Percentiles rank a stretch among this genome's conserved stretches.
Evolutionary conservation across 2,797 vertebrate species (phyloP).

Genomic region (Buphagus erythrorhynchus): DNA sequence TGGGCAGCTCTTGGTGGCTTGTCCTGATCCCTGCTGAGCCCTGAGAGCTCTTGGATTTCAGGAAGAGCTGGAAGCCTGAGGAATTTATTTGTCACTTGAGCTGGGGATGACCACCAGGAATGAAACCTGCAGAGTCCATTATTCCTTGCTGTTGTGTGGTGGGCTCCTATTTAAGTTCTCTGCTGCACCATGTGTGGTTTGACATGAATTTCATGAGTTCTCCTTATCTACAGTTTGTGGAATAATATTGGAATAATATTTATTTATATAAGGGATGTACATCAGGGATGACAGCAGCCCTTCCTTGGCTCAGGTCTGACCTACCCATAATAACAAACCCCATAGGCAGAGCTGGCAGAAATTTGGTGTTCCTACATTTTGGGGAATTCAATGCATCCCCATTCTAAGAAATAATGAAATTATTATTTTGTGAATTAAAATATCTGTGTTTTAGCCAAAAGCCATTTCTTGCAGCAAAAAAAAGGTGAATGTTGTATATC

Average conservation of each 20-base stretch:
- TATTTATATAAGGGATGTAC: fast-evolving
- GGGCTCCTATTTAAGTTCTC: background rate
- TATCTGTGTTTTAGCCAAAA: background rate
- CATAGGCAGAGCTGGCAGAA: background rate
- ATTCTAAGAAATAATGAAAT: background rate
- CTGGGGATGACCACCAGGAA: constrained; percentile 35
- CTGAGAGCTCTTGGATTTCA: constrained; percentile 49
- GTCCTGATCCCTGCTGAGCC: constrained; percentile 59
- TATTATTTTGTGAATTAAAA: background rate
- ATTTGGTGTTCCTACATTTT: background rate
- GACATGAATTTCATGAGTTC: background rate
- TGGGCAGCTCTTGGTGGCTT: background rate
- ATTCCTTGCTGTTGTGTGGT: background rate
- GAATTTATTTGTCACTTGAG: constrained; percentile 70
- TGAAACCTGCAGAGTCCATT: constrained; percentile 47
- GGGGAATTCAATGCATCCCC: background rate
- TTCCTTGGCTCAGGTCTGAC: background rate
- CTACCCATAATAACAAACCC: background rate
- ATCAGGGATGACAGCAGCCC: background rate
- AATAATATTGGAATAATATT: background rate
- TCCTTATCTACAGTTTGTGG: background rate
- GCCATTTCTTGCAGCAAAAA: background rate
- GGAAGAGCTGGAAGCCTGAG: constrained; percentile 44
- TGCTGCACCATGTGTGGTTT: background rate
- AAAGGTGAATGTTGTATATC: background rate